Conservation (phyloP, 2,888 invertebrate genomes). For the Perdita meconis region DNA sequence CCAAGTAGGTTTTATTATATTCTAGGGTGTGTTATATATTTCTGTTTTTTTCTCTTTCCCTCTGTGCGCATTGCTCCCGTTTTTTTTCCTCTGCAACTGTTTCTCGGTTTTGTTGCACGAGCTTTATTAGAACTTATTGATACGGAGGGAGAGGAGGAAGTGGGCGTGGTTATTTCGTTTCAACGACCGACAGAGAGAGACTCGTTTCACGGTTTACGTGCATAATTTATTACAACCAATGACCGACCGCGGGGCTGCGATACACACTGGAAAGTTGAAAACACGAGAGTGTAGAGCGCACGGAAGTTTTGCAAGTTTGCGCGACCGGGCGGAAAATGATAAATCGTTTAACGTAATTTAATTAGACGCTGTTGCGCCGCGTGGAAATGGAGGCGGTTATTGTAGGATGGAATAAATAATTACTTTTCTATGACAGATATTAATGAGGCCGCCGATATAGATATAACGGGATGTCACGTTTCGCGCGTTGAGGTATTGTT, state of each 20-base stretch:
- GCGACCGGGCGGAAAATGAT: constrained; percentile 49
- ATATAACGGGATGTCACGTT: constrained; percentile 33
- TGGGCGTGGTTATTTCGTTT: background rate
- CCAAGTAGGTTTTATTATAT: constrained; percentile 19
- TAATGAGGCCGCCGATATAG: constrained; percentile 48
- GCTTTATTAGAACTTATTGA: constrained; percentile 20
- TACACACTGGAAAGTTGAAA: constrained; percentile 43
- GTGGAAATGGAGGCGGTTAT: constrained; percentile 50
- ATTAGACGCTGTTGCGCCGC: constrained; percentile 50
- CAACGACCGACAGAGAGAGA: background rate
- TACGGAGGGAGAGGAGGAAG: background rate
- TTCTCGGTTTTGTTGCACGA: background rate
- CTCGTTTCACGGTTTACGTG: constrained; percentile 1
- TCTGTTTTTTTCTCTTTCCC: background rate
- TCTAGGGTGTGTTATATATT: background rate
- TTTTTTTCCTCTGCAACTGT: background rate
- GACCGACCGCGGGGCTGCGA: constrained; percentile 21
- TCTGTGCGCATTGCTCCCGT: background rate
- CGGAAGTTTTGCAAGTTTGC: constrained; percentile 41
- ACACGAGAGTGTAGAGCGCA: constrained; percentile 20
- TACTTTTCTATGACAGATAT: constrained; percentile 60
- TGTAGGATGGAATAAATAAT: constrained; percentile 60
- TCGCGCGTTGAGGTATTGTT: background rate
- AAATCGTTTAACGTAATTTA: constrained; percentile 63
- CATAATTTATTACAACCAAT: constrained; percentile 43